Evolutionary conservation across 2,888 invertebrate genomes (phyloP).

Genomic region (Limnephilus rhombicus): DNA sequence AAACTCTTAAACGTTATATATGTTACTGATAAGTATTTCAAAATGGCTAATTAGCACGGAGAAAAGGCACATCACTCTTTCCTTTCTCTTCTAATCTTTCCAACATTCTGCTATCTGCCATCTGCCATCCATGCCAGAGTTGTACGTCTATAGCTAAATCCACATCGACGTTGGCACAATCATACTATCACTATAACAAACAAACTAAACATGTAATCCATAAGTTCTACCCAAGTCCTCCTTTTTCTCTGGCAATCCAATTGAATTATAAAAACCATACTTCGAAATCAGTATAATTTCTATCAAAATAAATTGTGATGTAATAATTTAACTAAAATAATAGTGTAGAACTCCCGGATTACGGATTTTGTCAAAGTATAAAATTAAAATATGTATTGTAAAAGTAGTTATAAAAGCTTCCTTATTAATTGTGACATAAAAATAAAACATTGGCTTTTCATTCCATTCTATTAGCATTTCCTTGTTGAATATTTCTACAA

Average conservation of each 20-base stretch:
- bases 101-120: neutral
- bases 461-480: constrained; percentile 4
- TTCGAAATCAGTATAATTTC: neutral
- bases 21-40: constrained; percentile 54
- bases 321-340: neutral
- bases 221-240: neutral
- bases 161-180: constrained; percentile 42
- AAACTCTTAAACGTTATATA: constrained; percentile 56
- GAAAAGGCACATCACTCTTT: constrained; percentile 51
- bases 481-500: neutral
- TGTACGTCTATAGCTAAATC: neutral
- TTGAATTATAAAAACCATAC: neutral
- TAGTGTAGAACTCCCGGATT: neutral
- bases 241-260: neutral
- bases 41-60: constrained; percentile 52
- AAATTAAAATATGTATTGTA: constrained; percentile 19
- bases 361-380: constrained; percentile 28
- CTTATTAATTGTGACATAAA: constrained; percentile 18
- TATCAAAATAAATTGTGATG: neutral
- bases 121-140: neutral
- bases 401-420: constrained; percentile 39
- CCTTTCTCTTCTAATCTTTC: neutral
- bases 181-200: constrained; percentile 15
- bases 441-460: constrained; percentile 11
- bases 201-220: neutral